phyloP scores from a whole-genome alignment of 2,797 vertebrate genomes.

The Carapus acus region DNA sequence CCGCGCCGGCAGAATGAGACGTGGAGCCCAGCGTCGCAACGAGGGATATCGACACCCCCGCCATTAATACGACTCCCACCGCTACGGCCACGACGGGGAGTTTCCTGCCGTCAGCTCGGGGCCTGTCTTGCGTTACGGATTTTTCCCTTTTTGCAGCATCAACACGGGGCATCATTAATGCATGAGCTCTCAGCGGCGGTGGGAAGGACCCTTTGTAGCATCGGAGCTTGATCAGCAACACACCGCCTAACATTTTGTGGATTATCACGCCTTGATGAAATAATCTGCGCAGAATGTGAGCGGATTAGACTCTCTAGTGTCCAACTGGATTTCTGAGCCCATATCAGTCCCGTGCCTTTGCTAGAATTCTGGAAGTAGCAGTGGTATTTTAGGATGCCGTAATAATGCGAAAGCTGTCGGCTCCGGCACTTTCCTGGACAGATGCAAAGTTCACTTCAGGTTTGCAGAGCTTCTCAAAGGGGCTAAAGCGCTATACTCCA shows the following conservation, averaged over 20 bases:
- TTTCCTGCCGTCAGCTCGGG: conserved; percentile 13
- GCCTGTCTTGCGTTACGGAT: conserved; percentile 1
- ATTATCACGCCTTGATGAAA: background rate
- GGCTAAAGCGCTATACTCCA: conserved; percentile 28
- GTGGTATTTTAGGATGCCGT: conserved; percentile 6
- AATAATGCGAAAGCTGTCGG: conserved; percentile 13
- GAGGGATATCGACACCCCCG: conserved; percentile 24
- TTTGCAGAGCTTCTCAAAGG: conserved; percentile 37
- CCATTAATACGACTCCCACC: conserved; percentile 21
- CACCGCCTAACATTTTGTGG: conserved; percentile 5
- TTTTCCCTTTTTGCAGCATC: conserved; percentile 23
- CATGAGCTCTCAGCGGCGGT: conserved; percentile 36
- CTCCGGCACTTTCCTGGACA: conserved; percentile 5
- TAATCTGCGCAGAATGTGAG: background rate
- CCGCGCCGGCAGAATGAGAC: conserved; percentile 45
- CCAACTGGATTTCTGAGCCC: no score
- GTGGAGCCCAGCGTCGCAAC: conserved; percentile 35
- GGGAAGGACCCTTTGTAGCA: conserved; percentile 28
- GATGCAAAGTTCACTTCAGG: conserved; percentile 13
- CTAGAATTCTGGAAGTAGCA: conserved; percentile 4
- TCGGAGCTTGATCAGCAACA: conserved; percentile 1
- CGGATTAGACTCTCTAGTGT: background rate
- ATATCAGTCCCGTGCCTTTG: background rate
- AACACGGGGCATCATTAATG: conserved; percentile 56
- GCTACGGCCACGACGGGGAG: conserved; percentile 17